Conservation (phyloP, 1,140 invertebrate species). For the Chrysomallon squamiferum region DNA sequence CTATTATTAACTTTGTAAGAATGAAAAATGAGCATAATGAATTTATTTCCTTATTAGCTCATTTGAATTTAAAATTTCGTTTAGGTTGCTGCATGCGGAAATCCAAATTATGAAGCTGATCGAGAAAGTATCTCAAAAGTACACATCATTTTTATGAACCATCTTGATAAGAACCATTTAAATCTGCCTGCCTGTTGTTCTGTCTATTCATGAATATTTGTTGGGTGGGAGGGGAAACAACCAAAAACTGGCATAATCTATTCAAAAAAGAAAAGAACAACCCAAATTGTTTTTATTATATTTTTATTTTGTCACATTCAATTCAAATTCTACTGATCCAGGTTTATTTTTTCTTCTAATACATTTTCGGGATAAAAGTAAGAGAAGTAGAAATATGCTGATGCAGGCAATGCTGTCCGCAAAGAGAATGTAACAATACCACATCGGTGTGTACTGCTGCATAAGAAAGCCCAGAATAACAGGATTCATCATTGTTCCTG, state of each 20-base stretch:
- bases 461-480: conserved; percentile 39
- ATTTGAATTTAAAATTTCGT: too few relatives aligned
- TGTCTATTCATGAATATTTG: background rate
- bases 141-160: conserved; percentile 51
- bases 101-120: background rate
- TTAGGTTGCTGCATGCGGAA: too few relatives aligned
- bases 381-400: conserved; percentile 12
- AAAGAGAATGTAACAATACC: conserved; percentile 34
- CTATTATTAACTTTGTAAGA: too few relatives aligned
- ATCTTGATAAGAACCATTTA: conserved; percentile 37
- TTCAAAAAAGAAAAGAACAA: too few relatives aligned
- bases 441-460: conserved; percentile 33
- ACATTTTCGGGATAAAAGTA: conserved; percentile 5
- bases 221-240: too few relatives aligned
- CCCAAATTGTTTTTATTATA: too few relatives aligned
- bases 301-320: too few relatives aligned
- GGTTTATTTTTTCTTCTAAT: background rate
- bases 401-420: conserved; percentile 20
- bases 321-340: too few relatives aligned
- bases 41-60: too few relatives aligned
- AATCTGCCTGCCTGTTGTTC: background rate
- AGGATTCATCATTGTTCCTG: conserved; percentile 33
- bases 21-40: too few relatives aligned
- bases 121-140: conserved; percentile 31
- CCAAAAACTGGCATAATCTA: too few relatives aligned